Evolutionary conservation across 2,113 vertebrate genomes (phyloP), one percentile per base, ranked within the genome.

Genomic region (Gobio gobio): DNA sequence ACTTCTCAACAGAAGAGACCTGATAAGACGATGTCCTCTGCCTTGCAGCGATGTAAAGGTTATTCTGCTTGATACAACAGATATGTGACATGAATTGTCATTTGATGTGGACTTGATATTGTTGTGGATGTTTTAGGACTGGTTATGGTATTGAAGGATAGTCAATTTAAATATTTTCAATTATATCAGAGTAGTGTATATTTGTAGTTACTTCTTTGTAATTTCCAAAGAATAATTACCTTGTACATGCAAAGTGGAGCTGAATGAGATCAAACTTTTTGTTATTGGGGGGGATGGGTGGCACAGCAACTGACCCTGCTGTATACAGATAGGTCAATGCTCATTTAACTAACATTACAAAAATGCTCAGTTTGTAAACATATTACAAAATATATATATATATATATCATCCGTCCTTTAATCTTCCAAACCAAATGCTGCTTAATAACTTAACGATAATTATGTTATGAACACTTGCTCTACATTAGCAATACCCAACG

Each of bases 11-110:
- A 56, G 84, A 63, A 85, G 63, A 14, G 76, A 29, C 63, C 72
- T 66, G 70, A 66, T 86, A 85, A 86, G 24, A 24, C 22, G 29
- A 51, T 58, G 24, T 63, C 56, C 26, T 45, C 40, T 63, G 83
- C 83, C 43, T 85, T 49, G 33, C 75, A 72, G 76, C 45, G 24
- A 51, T 76, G 54, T 61, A 78, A 89, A 89, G 84, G 82, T 89
- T 80, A 84, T 54, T 24, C 82, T 78, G 84, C 83, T 85, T 29
- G 20, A 16, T 68, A 10, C 79, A 58, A 73, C 59, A 16, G 58
- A 26, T 4, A n/a, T 29, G 72, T 51, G 70, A 82, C 16, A 75
- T 47, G 43, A 33, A 16, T 56, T 45, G 29, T 77, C 36, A 9
- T n/a, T 26, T 68, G 22, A 33, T 16, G 68, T 29, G 22, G 18